Evolutionary conservation across 2,113 vertebrate genomes (phyloP).

Genomic region (Pristiophorus japonicus): DNA sequence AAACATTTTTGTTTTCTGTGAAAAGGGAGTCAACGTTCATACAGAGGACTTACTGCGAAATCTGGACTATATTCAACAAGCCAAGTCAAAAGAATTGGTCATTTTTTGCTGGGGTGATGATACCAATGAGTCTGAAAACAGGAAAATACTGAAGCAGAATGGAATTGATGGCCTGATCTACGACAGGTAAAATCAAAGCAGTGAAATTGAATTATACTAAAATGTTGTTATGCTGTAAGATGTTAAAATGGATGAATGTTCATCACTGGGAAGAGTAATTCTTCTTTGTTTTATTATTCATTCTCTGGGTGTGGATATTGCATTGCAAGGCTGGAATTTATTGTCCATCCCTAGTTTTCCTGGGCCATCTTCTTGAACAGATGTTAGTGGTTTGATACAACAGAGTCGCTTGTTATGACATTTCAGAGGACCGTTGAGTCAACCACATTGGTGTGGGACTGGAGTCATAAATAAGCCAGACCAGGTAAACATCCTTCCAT

Average conservation of each 20-base stretch:
- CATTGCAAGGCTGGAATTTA: background rate
- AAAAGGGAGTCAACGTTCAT: slow-evolving; percentile 85
- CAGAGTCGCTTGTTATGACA: background rate
- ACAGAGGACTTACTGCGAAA: slow-evolving; percentile 82
- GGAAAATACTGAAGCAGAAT: slow-evolving; percentile 72
- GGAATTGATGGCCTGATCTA: slow-evolving; percentile 89
- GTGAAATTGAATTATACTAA: background rate
- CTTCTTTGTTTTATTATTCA: background rate
- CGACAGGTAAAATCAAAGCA: slow-evolving; percentile 68
- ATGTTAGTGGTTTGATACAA: background rate
- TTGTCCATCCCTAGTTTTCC: background rate
- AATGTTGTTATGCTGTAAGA: background rate
- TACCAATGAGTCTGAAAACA: slow-evolving; percentile 84
- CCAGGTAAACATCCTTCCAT: too few relatives aligned
- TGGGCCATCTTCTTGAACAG: background rate
- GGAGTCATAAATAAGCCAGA: background rate
- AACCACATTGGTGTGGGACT: background rate
- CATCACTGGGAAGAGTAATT: background rate
- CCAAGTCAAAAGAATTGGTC: slow-evolving; percentile 81
- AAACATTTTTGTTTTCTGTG: slow-evolving; percentile 39
- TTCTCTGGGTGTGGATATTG: background rate
- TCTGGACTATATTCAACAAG: slow-evolving; percentile 66
- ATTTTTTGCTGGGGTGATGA: slow-evolving; percentile 96
- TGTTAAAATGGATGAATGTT: background rate
- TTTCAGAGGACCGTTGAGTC: background rate